These are phyloP conservation scores for Frankliniella intonsa DNA, from an alignment of 2,888 invertebrate species.

Conservation along the genomic window DNA sequence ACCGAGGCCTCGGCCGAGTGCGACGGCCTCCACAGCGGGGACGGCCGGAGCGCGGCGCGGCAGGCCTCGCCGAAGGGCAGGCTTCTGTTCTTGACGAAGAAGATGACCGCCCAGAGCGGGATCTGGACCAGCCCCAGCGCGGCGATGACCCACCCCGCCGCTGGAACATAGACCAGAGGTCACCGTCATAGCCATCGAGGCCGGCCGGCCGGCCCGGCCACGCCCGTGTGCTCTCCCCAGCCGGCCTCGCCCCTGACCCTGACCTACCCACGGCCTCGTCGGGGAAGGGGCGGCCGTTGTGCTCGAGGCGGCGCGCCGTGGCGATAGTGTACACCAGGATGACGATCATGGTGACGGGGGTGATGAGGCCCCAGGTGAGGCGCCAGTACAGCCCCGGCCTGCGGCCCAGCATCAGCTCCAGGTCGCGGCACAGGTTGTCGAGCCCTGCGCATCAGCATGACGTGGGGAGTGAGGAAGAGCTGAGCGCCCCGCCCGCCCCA, in stretches of 20 bases:
- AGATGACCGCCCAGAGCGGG: slow-evolving; percentile 49
- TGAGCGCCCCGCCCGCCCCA: slow-evolving; percentile 32
- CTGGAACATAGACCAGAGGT: slow-evolving; percentile 42
- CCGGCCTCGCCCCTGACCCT: neutral
- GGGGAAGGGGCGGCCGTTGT: slow-evolving; percentile 40
- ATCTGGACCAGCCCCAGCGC: slow-evolving; percentile 51
- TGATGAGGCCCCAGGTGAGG: slow-evolving; percentile 43
- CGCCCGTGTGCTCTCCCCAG: no score
- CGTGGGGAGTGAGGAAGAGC: neutral
- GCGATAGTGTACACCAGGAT: slow-evolving; percentile 42
- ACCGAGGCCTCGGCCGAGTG: slow-evolving; percentile 33
- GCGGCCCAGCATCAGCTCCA: slow-evolving; percentile 43
- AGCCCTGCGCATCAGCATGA: slow-evolving; percentile 38
- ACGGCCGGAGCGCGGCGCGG: slow-evolving; percentile 41
- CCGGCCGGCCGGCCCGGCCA: neutral
- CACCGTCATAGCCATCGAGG: neutral
- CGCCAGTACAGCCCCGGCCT: slow-evolving; percentile 43
- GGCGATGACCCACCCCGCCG: slow-evolving; percentile 53
- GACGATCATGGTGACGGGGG: slow-evolving; percentile 41
- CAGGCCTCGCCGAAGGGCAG: slow-evolving; percentile 35
- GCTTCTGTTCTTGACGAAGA: slow-evolving; percentile 41
- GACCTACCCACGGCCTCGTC: slow-evolving; percentile 25
- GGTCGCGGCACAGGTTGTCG: slow-evolving; percentile 41
- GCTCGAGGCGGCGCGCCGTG: slow-evolving; percentile 37
- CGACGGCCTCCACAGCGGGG: slow-evolving; percentile 43